These are phyloP conservation scores for Drosophila trapezifrons DNA, from an alignment of 1,140 invertebrate genomes.

Conservation along the genomic window DNA sequence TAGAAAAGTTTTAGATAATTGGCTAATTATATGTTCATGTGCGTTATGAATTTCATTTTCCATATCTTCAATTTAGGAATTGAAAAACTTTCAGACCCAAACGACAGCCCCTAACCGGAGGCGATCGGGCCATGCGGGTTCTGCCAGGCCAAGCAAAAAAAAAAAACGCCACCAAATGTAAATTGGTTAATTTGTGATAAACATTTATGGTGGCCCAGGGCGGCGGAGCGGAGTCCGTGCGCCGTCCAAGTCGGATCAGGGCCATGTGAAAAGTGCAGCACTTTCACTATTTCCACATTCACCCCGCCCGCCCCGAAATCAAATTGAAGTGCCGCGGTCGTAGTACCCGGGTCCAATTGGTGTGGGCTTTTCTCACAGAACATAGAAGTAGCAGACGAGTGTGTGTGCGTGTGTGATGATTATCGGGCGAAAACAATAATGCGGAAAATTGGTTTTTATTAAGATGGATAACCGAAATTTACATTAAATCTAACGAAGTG, in stretches of 20 bases:
- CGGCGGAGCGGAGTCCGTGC: constrained; percentile 2
- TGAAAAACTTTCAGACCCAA: constrained; percentile 53
- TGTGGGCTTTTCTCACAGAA: constrained; percentile 33
- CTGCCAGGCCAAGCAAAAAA: constrained; percentile 43
- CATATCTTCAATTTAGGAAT: constrained; percentile 79
- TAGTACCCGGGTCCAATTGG: constrained; percentile 4
- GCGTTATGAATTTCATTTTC: constrained; percentile 75
- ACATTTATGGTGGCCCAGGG: constrained; percentile 66
- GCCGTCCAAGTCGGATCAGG: constrained; percentile 29
- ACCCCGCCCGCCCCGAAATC: constrained; percentile 28
- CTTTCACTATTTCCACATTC: constrained; percentile 57
- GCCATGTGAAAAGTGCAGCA: constrained; percentile 74
- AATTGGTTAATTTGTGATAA: constrained; percentile 79
- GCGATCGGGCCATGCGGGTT: constrained; percentile 61
- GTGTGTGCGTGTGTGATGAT: constrained; percentile 13
- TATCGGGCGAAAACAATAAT: constrained; percentile 42
- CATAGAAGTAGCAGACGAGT: constrained; percentile 4
- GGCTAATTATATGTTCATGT: constrained; percentile 65
- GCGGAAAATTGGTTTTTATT: constrained; percentile 53
- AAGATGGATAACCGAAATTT: constrained; percentile 51
- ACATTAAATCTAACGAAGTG: constrained; percentile 25
- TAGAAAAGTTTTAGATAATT: constrained; percentile 62
- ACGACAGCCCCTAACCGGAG: constrained; percentile 9
- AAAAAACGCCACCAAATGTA: constrained; percentile 63
- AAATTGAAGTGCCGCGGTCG: constrained; percentile 37